Base-by-base conservation (phyloP, 2,113 vertebrate species). In the Oryzias melastigma region DNA sequence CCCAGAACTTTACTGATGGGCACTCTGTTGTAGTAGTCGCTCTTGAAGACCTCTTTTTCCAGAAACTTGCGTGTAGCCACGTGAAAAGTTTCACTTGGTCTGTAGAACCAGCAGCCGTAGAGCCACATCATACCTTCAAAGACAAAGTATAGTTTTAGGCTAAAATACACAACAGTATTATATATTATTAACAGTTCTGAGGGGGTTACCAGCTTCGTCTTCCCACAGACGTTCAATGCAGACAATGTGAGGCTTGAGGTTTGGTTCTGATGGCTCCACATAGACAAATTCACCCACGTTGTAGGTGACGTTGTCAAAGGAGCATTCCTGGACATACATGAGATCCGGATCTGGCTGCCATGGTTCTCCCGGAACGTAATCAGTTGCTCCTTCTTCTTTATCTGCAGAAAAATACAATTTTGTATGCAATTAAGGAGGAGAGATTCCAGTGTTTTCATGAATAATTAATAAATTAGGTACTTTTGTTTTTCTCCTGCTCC, bases 21-120 rank as follows among this genome's bases (percentile, higher is more conserved):
- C 80, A 94, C 92, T 91, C 93, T 95, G 91, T 94, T 99, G 60
- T 95, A 96, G 86, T 96, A 98, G 77, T 98, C 96, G 25, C 97
- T 97, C 88, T 99, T 99, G 88, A 99, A 99, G 75, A 96, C 95
- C 86, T 99, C 95, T 58, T 98, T 98, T 84, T 97, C 95, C 87
- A 99, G 89, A 88, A 99, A 98, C 88, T 99, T 99, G 75, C 97
- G 90, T 44, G 95, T 98, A 68, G 96, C 95, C 71, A 98, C 81
- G 77, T 99, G 97, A 80, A 99, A 98, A 0, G 97, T 99, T 91
- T 99, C 97, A 70, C 93, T 96, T 62, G 97, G 97, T 64, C 97
- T 91, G 84, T 99, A 99, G 89, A 98, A 99, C 96, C 97, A 98
- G 82, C 96, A 95, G 60, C 97, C 97, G 20, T 96, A 94, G 53